These are phyloP conservation scores for Melanocharis versteri DNA, from an alignment of 2,113 vertebrate species.

Conservation along the genomic window DNA sequence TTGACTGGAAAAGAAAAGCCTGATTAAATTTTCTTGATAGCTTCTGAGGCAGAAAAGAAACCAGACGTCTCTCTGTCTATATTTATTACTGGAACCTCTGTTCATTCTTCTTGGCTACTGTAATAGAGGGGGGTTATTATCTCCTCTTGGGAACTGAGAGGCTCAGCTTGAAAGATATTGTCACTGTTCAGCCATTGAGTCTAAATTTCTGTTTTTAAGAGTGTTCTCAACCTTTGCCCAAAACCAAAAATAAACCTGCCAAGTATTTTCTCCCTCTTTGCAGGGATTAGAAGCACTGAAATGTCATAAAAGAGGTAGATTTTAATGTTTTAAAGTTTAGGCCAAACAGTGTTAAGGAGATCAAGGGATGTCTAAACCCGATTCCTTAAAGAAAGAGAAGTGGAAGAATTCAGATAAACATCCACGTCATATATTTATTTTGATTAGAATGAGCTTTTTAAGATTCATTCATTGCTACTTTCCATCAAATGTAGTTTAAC, in stretches of 20 bases:
- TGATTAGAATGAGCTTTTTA: neutral
- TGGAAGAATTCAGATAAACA: neutral
- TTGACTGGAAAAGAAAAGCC: slow-evolving; percentile 53
- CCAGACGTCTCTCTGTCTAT: slow-evolving; percentile 7
- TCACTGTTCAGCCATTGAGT: neutral
- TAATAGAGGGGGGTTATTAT: slow-evolving; percentile 13
- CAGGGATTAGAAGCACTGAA: neutral
- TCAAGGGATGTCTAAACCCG: neutral
- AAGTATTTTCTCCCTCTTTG: neutral
- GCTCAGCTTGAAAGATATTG: slow-evolving; percentile 23
- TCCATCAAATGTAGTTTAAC: neutral
- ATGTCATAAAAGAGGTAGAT: neutral
- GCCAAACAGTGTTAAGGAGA: neutral
- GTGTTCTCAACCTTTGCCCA: neutral
- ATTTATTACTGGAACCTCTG: slow-evolving; percentile 46
- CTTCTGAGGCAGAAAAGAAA: slow-evolving; percentile 50
- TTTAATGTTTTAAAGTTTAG: neutral
- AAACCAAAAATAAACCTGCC: slow-evolving; percentile 9
- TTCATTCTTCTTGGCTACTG: slow-evolving; percentile 35
- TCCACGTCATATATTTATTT: neutral
- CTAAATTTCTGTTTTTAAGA: slow-evolving; percentile 22
- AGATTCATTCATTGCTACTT: neutral
- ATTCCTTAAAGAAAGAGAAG: neutral
- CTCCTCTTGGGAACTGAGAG: slow-evolving; percentile 8
- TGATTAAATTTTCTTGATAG: slow-evolving; percentile 67